Conservation (phyloP, 2,888 invertebrate genomes). For the Zeuzera pyrina region DNA sequence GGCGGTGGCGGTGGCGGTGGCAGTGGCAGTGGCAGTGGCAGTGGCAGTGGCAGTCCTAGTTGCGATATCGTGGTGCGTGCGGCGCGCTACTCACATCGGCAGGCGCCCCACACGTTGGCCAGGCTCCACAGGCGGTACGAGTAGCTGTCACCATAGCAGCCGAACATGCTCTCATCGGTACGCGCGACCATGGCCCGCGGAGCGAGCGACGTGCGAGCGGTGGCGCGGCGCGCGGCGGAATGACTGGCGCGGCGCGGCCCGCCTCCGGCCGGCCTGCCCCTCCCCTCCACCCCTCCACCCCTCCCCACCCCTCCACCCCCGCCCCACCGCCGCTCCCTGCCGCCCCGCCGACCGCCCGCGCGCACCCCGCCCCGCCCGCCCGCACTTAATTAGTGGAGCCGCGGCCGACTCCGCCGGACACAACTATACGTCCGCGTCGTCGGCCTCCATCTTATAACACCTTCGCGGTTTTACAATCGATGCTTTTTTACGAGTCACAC, state of each 20-base stretch:
- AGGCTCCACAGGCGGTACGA: conserved; percentile 84
- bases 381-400: conserved; percentile 61
- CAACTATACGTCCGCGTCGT: conserved; percentile 4
- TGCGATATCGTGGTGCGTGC: conserved; percentile 18
- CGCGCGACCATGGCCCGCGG: conserved; percentile 86
- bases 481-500: conserved; percentile 7
- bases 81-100: conserved; percentile 78
- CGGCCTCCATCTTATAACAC: conserved; percentile 23
- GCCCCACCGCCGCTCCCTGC: conserved; percentile 17
- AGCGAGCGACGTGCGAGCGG: conserved; percentile 54
- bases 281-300: conserved; percentile 25
- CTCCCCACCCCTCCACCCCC: conserved; percentile 17
- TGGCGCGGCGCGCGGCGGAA: conserved; percentile 71
- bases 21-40: no score
- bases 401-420: conserved; percentile 12
- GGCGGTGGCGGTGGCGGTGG: no score
- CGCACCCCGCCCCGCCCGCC: conserved; percentile 36
- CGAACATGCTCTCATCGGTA: conserved; percentile 84
- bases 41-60: conserved; percentile 32
- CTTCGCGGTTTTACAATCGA: conserved; percentile 16
- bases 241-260: conserved; percentile 52
- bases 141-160: conserved; percentile 82
- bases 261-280: conserved; percentile 25
- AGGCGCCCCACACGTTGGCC: conserved; percentile 83
- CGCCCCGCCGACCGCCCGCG: conserved; percentile 7